phyloP scores from a whole-genome alignment of 2,797 vertebrate species.

The Pseudochirops corinnae region DNA sequence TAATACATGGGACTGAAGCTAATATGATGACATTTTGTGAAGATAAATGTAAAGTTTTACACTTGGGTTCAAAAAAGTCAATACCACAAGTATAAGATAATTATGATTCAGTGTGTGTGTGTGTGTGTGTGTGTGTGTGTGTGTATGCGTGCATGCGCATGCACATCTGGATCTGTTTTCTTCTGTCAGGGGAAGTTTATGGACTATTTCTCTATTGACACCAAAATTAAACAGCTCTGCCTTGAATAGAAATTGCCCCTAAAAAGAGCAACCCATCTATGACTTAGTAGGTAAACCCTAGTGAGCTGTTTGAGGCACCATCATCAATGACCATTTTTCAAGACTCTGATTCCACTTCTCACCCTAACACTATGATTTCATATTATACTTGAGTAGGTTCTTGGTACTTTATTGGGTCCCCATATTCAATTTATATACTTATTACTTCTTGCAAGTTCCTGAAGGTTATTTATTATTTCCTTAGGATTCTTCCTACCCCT shows the following conservation, averaged over 20 bases:
- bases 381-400: background rate
- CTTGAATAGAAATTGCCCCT: background rate
- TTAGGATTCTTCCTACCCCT: background rate
- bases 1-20: background rate
- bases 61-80: background rate
- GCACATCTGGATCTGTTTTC: background rate
- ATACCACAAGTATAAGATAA: background rate
- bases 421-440: background rate
- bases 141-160: no score
- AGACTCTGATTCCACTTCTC: conserved; percentile 5
- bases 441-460: conserved; percentile 30
- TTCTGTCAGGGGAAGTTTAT: background rate
- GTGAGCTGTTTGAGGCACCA: background rate
- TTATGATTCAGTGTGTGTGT: background rate
- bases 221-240: background rate
- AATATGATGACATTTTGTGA: background rate
- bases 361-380: background rate
- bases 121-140: background rate
- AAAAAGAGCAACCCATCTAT: background rate
- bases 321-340: background rate
- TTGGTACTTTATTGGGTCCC: background rate
- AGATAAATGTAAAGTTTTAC: background rate
- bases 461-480: background rate
- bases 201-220: background rate
- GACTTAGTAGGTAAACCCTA: background rate